phyloP scores from a whole-genome alignment of 2,113 vertebrate species.

The Orthonyx spaldingii region DNA sequence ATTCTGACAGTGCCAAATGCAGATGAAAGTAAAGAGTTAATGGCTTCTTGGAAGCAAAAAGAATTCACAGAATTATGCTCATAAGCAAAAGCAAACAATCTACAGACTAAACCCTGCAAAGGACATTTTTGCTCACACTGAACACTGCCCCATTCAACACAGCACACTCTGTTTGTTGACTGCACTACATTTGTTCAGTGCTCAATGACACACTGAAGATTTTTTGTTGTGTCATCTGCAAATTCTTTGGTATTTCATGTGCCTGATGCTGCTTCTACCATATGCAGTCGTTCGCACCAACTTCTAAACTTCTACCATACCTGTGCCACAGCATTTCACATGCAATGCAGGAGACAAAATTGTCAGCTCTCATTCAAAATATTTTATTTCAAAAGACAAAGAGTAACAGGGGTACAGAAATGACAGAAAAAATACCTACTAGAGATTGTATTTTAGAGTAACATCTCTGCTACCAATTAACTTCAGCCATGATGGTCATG shows the following conservation, averaged over 20 bases:
- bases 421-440: background rate
- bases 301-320: background rate
- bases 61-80: background rate
- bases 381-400: background rate
- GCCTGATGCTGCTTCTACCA: background rate
- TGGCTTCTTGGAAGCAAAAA: background rate
- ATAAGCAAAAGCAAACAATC: background rate
- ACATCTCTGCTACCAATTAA: background rate
- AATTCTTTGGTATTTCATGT: background rate
- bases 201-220: background rate
- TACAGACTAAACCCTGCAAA: background rate
- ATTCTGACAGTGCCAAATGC: background rate
- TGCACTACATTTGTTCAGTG: background rate
- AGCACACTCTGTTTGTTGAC: background rate
- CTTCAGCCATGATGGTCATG: background rate
- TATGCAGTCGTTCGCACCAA: background rate
- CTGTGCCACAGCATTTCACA: background rate
- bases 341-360: fast-evolving
- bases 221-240: background rate
- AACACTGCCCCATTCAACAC: background rate
- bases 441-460: background rate
- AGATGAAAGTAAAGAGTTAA: background rate
- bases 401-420: background rate
- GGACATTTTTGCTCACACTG: background rate
- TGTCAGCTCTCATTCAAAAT: background rate